Evolutionary conservation across 2,888 invertebrate species (phyloP).

Genomic region (Scaptomyza polygonia): DNA sequence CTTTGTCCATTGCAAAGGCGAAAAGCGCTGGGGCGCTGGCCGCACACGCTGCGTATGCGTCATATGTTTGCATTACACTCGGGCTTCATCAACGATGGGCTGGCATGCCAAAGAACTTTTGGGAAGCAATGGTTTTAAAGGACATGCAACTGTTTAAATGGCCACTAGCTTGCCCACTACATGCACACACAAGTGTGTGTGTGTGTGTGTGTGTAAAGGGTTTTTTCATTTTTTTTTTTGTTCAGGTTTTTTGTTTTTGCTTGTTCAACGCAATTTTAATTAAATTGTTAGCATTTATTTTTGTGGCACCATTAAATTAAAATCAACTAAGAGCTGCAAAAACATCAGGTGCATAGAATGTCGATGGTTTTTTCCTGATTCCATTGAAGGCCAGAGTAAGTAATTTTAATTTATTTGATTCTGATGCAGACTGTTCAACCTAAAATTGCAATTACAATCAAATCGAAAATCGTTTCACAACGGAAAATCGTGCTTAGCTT

Average conservation of each 20-base stretch:
- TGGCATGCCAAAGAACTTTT: conserved; percentile 9
- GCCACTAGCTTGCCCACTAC: conserved; percentile 20
- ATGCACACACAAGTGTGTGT: background rate
- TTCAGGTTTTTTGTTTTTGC: conserved; percentile 33
- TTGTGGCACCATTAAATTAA: conserved; percentile 56
- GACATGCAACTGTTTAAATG: conserved; percentile 32
- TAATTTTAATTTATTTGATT: conserved; percentile 73
- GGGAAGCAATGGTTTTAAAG: conserved; percentile 31
- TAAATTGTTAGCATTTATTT: conserved; percentile 65
- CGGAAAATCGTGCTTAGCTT: conserved; percentile 25
- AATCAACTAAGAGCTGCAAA: conserved; percentile 44
- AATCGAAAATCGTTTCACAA: conserved; percentile 44
- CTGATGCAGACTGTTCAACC: conserved; percentile 20
- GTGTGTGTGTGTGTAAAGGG: conserved; percentile 3
- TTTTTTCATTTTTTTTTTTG: conserved; percentile 13
- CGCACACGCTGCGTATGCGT: conserved; percentile 44
- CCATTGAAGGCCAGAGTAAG: conserved; percentile 41
- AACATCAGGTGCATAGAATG: conserved; percentile 40
- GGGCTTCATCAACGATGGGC: conserved; percentile 8
- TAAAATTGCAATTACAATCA: conserved; percentile 64
- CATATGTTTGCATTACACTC: conserved; percentile 62
- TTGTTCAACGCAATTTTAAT: conserved; percentile 59
- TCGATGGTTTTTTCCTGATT: conserved; percentile 20
- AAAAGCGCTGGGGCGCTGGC: background rate
- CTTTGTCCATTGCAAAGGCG: conserved; percentile 36